Evolutionary conservation across 1,140 invertebrate genomes (phyloP).

Genomic region (Papilio helenus): DNA sequence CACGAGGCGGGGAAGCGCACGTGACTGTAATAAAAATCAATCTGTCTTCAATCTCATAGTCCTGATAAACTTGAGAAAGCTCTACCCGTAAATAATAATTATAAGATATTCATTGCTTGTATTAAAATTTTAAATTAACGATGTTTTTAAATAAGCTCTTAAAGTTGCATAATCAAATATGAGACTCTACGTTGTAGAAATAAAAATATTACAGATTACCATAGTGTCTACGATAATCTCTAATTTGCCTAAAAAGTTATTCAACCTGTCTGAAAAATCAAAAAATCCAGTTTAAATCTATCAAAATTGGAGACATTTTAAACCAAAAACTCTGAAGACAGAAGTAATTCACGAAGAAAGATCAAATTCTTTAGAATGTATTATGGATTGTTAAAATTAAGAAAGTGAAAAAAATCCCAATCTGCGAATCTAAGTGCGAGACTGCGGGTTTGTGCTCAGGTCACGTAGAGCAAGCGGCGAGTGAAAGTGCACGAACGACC

Average conservation of each 20-base stretch:
- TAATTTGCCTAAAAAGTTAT: not conserved
- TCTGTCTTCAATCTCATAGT: not conserved
- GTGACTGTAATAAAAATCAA: not conserved
- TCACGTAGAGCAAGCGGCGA: conserved; percentile 50
- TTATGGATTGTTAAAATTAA: not conserved
- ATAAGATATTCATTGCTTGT: conserved; percentile 13
- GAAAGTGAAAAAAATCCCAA: conserved; percentile 33
- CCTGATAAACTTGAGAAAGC: not conserved
- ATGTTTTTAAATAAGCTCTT: not conserved
- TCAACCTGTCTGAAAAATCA: not conserved
- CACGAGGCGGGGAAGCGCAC: not conserved
- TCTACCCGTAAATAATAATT: not conserved
- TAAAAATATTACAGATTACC: not conserved
- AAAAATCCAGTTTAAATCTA: not conserved
- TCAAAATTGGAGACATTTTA: too few species aligned
- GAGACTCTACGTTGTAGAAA: not conserved
- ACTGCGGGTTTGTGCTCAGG: conserved; percentile 31
- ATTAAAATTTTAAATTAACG: not conserved
- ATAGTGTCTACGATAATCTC: not conserved
- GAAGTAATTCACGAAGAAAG: not conserved
- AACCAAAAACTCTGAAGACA: too few species aligned
- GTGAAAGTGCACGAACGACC: conserved; percentile 59
- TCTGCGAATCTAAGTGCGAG: conserved; percentile 31
- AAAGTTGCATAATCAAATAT: not conserved
- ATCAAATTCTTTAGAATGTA: conserved; percentile 4